A percentile compares a stretch with the other conserved stretches of the same genome.
These are phyloP conservation scores for Dasysyrphus tricinctus DNA, from an alignment of 2,888 invertebrate species.

Conservation along the genomic window DNA sequence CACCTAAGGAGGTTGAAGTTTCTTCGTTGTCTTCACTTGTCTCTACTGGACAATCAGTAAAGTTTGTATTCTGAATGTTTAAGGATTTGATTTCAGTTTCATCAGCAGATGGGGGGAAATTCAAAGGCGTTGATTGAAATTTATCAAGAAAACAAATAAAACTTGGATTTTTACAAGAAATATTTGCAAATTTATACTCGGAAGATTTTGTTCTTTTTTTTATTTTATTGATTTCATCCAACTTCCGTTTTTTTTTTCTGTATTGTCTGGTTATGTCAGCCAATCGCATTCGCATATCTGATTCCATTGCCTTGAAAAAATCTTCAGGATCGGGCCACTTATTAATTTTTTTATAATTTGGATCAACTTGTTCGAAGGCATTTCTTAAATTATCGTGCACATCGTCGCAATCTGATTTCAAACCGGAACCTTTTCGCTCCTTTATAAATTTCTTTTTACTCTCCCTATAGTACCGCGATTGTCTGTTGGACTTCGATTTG, in stretches of 20 bases:
- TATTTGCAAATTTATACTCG: slow-evolving; percentile 67
- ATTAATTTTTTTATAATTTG: slow-evolving; percentile 78
- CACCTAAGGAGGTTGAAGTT: not conserved
- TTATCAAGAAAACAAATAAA: slow-evolving; percentile 66
- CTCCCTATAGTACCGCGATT: slow-evolving; percentile 82
- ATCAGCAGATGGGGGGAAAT: slow-evolving; percentile 26
- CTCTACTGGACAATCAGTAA: not conserved
- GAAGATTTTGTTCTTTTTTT: slow-evolving; percentile 78
- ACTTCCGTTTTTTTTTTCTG: slow-evolving; percentile 92
- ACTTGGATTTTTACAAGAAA: slow-evolving; percentile 66
- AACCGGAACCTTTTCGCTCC: slow-evolving; percentile 76
- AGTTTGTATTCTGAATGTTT: slow-evolving; percentile 15
- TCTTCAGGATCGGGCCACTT: slow-evolving; percentile 85
- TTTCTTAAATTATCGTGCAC: slow-evolving; percentile 79
- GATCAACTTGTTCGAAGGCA: slow-evolving; percentile 79
- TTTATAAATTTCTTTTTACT: slow-evolving; percentile 83
- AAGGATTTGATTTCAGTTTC: slow-evolving; percentile 3
- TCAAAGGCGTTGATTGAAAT: slow-evolving; percentile 46
- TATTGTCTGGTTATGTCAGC: slow-evolving; percentile 92
- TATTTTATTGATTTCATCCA: slow-evolving; percentile 87
- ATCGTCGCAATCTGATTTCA: slow-evolving; percentile 79
- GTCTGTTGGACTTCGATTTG: slow-evolving; percentile 83
- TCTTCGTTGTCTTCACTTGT: slow-evolving; percentile 2
- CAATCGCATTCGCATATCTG: slow-evolving; percentile 91
- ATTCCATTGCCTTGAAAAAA: slow-evolving; percentile 89